Evolutionary conservation across 2,888 invertebrate species (phyloP).

Genomic region (Ferrisia virgata): DNA sequence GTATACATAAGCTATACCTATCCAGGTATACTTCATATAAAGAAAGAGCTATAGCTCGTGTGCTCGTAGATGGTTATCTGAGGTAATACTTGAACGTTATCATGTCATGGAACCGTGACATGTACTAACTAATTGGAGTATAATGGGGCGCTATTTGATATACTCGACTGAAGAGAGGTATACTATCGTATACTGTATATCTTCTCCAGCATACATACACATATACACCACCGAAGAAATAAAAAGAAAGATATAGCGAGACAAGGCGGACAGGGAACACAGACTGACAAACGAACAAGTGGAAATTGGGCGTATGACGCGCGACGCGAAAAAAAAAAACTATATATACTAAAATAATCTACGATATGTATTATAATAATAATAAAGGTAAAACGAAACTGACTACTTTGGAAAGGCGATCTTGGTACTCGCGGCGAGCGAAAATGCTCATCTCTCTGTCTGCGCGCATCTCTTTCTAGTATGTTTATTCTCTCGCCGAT

Average conservation of each 20-base stretch:
- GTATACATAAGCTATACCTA: not conserved
- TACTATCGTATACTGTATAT: no score
- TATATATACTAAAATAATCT: no score
- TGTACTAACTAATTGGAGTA: constrained; percentile 4
- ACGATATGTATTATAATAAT: no score
- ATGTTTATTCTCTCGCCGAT: constrained; percentile 37
- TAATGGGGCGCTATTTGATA: not conserved
- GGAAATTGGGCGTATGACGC: not conserved
- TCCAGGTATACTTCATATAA: no score
- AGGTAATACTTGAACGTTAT: not conserved
- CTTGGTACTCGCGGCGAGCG: not conserved
- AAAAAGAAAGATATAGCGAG: no score
- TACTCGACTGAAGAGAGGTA: not conserved
- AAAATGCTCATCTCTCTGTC: not conserved
- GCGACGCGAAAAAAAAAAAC: not conserved
- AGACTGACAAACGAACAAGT: not conserved
- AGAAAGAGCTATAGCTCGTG: not conserved
- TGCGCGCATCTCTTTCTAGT: not conserved
- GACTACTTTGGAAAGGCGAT: not conserved
- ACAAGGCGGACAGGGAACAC: not conserved
- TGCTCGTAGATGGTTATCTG: not conserved
- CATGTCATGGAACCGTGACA: constrained; percentile 8
- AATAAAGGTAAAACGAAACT: not conserved
- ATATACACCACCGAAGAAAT: no score
- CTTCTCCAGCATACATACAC: no score